Base-by-base conservation (phyloP, 2,888 invertebrate genomes). In the Melangyna quadrimaculata region DNA sequence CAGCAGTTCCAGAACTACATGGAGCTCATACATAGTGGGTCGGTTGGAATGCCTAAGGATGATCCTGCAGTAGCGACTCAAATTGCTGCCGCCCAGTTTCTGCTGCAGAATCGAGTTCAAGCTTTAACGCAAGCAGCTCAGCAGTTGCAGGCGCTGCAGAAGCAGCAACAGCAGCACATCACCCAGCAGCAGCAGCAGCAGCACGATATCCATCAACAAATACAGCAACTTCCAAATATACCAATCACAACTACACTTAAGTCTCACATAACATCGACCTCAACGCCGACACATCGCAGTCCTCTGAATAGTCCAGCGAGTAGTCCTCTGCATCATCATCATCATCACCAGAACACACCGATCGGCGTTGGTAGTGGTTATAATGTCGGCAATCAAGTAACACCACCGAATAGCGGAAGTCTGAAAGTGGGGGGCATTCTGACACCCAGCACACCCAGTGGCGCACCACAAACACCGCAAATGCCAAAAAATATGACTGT, bases 101-200 rank as follows among this genome's bases (percentile, higher is more conserved):
- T 96, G 90, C 93, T 96, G 78, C 96, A 96, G 90, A 96, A 95
- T 92, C 96, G 90, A 87, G 82, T 91, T 91, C 97, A 97, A 90
- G 96, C 96, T 9, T 94, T 97, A 88, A 96, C 96, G 45, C 97
- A 97, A 92, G 96, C 96, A 45, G 96, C 96, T 37, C 97, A 96
- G 90, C 96, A 97, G 91, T 92, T 96, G 87, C 96, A 97, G 89
- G 96, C 96, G 88, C 93, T 97, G 79, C 96, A 97, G 88, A 95
- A 95, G 88, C 94, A 94, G 88, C 93, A 94, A 71, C 90, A 90
- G 43, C 89, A 88, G 29, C 40, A 40, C n/a, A 22, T 22, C 17
- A 17, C 17, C 1, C 57, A 57, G 40, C 89, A 43, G 83, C 79
- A 65, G 3, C 88, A 88, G 19, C 87, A 87, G 6, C 82, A 87